These are phyloP conservation scores for Thomomys bottae DNA, from an alignment of 2,113 vertebrate genomes.

Conservation along the genomic window DNA sequence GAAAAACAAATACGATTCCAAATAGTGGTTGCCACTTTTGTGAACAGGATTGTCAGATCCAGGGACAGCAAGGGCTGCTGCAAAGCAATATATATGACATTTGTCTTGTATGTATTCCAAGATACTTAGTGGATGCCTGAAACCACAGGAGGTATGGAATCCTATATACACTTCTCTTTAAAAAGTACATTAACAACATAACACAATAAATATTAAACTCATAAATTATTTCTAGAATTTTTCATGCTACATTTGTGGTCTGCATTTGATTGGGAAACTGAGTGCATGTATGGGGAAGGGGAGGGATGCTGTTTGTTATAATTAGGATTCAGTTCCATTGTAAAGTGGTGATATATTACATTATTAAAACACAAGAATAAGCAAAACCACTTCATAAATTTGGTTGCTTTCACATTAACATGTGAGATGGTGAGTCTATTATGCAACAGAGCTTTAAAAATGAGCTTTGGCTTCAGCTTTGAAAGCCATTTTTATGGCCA, in stretches of 20 bases:
- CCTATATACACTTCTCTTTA: neutral
- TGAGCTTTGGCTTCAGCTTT: neutral
- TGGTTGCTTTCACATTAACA: constrained; percentile 12
- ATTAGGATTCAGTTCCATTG: neutral
- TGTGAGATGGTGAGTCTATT: neutral
- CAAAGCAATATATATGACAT: neutral
- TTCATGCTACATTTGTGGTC: neutral
- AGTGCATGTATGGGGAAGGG: neutral
- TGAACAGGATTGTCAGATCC: neutral
- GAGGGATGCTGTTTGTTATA: neutral
- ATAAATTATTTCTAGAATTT: neutral
- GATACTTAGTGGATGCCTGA: neutral
- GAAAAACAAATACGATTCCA: neutral
- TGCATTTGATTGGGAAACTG: neutral
- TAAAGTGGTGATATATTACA: neutral
- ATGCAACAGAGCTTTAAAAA: neutral
- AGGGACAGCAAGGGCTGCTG: too few species aligned
- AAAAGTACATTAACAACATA: neutral
- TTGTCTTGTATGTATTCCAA: neutral
- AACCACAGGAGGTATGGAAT: neutral
- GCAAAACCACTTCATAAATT: neutral
- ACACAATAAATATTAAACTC: neutral
- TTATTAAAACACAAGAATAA: constrained; percentile 1
- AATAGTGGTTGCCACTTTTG: neutral
- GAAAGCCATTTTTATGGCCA: neutral